A percentile compares a stretch with the other conserved stretches of the same genome.
These are phyloP conservation scores for Diabrotica undecimpunctata DNA, from an alignment of 1,140 invertebrate genomes.

Conservation along the genomic window DNA sequence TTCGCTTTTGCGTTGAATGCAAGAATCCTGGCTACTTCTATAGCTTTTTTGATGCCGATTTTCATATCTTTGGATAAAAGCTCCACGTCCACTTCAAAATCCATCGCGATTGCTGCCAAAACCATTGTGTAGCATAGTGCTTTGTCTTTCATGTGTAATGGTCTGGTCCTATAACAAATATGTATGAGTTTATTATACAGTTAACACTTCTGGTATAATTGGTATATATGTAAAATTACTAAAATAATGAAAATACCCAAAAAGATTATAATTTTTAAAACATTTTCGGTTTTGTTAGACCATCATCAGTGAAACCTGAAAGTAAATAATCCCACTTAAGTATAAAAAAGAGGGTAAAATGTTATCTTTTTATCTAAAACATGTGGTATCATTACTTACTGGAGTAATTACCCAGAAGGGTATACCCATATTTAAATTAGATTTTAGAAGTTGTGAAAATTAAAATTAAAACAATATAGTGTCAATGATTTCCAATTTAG, in stretches of 20 bases:
- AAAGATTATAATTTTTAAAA: not conserved
- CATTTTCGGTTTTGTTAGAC: too few species aligned
- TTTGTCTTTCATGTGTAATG: conserved; percentile 51
- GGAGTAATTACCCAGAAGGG: too few species aligned
- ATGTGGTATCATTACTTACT: too few species aligned
- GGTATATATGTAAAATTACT: not conserved
- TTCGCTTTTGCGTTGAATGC: conserved; percentile 43
- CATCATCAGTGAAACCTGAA: too few species aligned
- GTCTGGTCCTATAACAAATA: conserved; percentile 46
- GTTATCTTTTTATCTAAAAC: too few species aligned
- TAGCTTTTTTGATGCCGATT: conserved; percentile 48
- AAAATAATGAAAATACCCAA: too few species aligned
- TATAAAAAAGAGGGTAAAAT: too few species aligned
- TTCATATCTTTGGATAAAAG: conserved; percentile 45
- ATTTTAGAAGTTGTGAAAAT: too few species aligned
- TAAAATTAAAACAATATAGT: too few species aligned
- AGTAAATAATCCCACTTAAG: too few species aligned
- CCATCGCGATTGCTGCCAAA: conserved; percentile 44
- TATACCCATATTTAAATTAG: too few species aligned
- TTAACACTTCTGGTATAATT: not conserved
- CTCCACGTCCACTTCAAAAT: conserved; percentile 50
- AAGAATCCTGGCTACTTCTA: conserved; percentile 47
- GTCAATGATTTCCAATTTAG: too few species aligned
- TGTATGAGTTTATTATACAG: not conserved
- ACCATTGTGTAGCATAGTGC: conserved; percentile 51